Base-by-base conservation (phyloP, 2,113 vertebrate species). In the Prionailurus bengalensis region DNA sequence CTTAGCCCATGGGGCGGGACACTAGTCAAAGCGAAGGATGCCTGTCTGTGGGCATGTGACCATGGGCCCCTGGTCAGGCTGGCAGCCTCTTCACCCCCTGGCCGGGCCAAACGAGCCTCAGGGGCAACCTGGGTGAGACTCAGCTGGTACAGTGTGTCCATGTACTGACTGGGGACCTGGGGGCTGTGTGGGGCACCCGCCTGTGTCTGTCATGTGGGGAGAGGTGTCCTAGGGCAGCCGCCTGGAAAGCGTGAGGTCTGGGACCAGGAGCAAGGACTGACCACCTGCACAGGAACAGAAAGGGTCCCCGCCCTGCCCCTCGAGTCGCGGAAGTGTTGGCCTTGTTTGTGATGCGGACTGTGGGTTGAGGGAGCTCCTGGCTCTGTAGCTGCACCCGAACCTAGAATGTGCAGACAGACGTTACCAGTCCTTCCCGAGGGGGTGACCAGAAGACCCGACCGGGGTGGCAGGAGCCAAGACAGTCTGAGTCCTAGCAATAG, bases 301-400 rank as follows among this genome's bases (percentile, higher is more conserved):
- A 23, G 36, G 14, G n/a, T 13, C 29, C 8, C 16, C 19, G 2
- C 4, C 21, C 1, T 5, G 1, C 10, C 68, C 7, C 1, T 5
- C 6, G 1, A 11, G 17, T 82, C 23, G 0, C 0, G 36, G 71
- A 15, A 17, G 23, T 15, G 4, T 36, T 4, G 2, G 11, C 17
- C 39, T 33, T 36, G 53, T 23, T 36, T 15, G 2, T 1, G 27
- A 55, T 10, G 3, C 3, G 0, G 15, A 23, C 5, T 10, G 5
- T 31, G 63, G 21, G 21, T 21, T 13, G 76, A 39, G 33, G 71
- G 31, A 2, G 19, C n/a, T 58, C 58, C 21, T 1, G 1, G 45
- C 63, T 33, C n/a, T 31, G 45, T 25, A 73, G 45, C 65, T 71
- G 4, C 12, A 15, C 55, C 48, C 2, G 2, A 61, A 3, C 25